Conservation (phyloP, 2,113 vertebrate genomes). For the Triplophysa tibetana region DNA sequence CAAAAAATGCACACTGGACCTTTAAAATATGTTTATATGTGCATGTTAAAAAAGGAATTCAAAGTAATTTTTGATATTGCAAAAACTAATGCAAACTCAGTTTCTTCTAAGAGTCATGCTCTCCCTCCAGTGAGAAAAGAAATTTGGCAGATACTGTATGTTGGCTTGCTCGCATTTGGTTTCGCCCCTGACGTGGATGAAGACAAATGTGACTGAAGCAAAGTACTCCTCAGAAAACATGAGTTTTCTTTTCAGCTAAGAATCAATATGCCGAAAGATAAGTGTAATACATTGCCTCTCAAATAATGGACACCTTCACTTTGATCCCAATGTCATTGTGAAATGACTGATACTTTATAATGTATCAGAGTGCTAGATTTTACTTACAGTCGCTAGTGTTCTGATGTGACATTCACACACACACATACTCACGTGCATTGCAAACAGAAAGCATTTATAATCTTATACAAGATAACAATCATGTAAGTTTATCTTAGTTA, state of each 20-base stretch:
- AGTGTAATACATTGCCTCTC: slow-evolving; percentile 68
- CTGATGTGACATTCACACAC: neutral
- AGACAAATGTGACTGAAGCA: slow-evolving; percentile 52
- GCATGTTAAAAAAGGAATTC: neutral
- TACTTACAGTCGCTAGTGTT: neutral
- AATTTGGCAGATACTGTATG: slow-evolving; percentile 8
- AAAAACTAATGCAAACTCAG: slow-evolving; percentile 5
- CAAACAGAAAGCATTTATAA: too few relatives aligned
- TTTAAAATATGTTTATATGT: too few relatives aligned
- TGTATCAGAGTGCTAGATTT: slow-evolving; percentile 20
- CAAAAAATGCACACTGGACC: too few relatives aligned
- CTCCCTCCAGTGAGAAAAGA: slow-evolving; percentile 16
- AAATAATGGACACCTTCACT: slow-evolving; percentile 50
- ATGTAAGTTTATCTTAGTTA: too few relatives aligned
- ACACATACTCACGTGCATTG: too few relatives aligned
- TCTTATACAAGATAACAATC: too few relatives aligned
- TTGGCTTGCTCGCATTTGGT: slow-evolving; percentile 47
- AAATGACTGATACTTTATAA: slow-evolving; percentile 44
- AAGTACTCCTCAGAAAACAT: slow-evolving; percentile 48
- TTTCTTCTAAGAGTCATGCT: slow-evolving; percentile 21
- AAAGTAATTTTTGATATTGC: neutral
- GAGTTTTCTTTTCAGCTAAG: slow-evolving; percentile 59
- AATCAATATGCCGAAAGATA: slow-evolving; percentile 72
- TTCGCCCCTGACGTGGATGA: slow-evolving; percentile 50
- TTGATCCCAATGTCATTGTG: slow-evolving; percentile 47